Evolutionary conservation across 2,888 invertebrate species (phyloP).

Genomic region (Hyles lineata): DNA sequence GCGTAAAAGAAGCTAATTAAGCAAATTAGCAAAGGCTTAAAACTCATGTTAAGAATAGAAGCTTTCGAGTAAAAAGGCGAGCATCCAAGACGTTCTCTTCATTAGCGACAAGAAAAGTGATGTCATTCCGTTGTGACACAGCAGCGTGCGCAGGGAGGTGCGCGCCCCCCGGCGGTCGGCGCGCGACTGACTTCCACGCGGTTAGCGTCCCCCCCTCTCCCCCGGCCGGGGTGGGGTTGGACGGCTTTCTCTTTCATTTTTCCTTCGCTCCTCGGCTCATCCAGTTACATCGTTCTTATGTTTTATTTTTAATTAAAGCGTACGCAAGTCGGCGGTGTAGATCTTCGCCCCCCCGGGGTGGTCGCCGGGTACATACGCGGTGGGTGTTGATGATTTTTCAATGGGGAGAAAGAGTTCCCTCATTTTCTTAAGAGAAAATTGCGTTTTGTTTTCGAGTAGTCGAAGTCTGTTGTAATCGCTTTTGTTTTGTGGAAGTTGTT

Average conservation of each 20-base stretch:
- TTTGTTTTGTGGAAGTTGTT: conserved; percentile 80
- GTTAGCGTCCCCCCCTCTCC: conserved; percentile 61
- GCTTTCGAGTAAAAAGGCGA: conserved; percentile 68
- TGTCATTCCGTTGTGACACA: conserved; percentile 82
- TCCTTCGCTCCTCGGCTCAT: conserved; percentile 85
- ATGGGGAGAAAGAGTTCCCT: conserved; percentile 86
- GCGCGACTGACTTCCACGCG: conserved; percentile 78
- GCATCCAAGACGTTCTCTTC: conserved; percentile 80
- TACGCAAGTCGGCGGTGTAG: conserved; percentile 85
- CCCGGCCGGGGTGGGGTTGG: conserved; percentile 66
- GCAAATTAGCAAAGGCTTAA: conserved; percentile 53
- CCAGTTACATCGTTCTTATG: conserved; percentile 86
- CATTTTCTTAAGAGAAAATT: conserved; percentile 86
- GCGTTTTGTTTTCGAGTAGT: conserved; percentile 85
- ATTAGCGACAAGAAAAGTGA: conserved; percentile 84
- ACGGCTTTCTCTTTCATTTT: conserved; percentile 85
- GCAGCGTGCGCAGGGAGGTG: conserved; percentile 72
- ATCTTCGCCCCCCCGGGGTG: conserved; percentile 71
- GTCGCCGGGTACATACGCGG: conserved; percentile 77
- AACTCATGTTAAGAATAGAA: conserved; percentile 60
- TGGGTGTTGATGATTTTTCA: conserved; percentile 85
- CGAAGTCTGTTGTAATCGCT: conserved; percentile 85
- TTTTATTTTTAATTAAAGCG: conserved; percentile 86
- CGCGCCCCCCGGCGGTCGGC: conserved; percentile 74
- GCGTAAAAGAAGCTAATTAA: conserved; percentile 56